Conservation (phyloP, 1,140 invertebrate genomes). For the Hycleus phaleratus region DNA sequence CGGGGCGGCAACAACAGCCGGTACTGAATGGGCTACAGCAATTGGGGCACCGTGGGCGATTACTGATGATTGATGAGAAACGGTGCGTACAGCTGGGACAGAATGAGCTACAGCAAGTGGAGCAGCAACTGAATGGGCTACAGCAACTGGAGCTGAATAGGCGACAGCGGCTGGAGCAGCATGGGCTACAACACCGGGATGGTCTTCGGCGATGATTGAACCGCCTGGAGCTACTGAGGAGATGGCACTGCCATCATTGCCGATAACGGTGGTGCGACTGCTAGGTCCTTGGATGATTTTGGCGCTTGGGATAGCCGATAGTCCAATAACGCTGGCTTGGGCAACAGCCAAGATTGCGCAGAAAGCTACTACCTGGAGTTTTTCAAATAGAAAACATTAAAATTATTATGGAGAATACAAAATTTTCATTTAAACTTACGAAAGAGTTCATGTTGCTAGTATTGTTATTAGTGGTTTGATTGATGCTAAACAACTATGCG, state of each 20-base stretch:
- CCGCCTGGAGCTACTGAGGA: slow-evolving; percentile 25
- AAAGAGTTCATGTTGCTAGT: slow-evolving; percentile 20
- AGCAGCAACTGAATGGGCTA: not conserved
- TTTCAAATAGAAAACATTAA: not conserved
- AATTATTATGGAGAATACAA: not conserved
- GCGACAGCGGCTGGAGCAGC: slow-evolving; percentile 4
- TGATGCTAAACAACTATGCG: not conserved
- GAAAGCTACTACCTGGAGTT: slow-evolving; percentile 17
- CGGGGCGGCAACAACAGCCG: not conserved
- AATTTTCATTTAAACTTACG: slow-evolving; percentile 14
- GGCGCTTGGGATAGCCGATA: slow-evolving; percentile 6
- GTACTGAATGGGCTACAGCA: not conserved
- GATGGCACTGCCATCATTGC: slow-evolving; percentile 29
- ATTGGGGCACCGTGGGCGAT: slow-evolving; percentile 17
- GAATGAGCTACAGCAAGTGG: not conserved
- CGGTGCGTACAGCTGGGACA: not conserved
- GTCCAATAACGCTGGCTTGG: slow-evolving; percentile 15
- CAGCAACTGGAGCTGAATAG: slow-evolving; percentile 12
- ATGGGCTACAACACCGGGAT: slow-evolving; percentile 20
- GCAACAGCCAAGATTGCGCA: slow-evolving; percentile 24
- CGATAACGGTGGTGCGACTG: slow-evolving; percentile 25
- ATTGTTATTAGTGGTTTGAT: slow-evolving; percentile 6
- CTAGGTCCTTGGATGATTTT: slow-evolving; percentile 29
- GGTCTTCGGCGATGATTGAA: slow-evolving; percentile 23
- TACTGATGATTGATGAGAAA: not conserved